Evolutionary conservation across 1,140 invertebrate genomes (phyloP), one percentile per base, ranked within the genome.

Genomic region (Orchestia grillus): DNA sequence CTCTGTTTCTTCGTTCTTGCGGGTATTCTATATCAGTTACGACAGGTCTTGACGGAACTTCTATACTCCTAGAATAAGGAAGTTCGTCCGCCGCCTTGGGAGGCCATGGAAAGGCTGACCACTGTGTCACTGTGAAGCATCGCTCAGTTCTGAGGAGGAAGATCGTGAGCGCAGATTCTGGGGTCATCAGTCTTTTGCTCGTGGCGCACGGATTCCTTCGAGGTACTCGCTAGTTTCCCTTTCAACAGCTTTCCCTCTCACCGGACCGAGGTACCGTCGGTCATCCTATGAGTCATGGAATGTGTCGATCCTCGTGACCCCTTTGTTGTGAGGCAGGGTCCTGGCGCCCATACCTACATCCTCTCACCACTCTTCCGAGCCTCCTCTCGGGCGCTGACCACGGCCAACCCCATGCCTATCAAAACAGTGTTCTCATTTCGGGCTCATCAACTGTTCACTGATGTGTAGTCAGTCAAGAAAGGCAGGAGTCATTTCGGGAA

Each of bases 231-330:
- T 94, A 44, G 92, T 94, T 94, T 94, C 92, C 92, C 92, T 47
- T 94, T 94, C 44, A 44, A 94, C 44, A 44, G 92, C 92, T 94
- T 94, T 94, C 92, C 92, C 92, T 94, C 92, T 94, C 92, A 94
- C 44, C 44, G 92, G 92, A 45, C 92, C 40, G 43, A 42, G 41
- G 41, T 44, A 91, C 88, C 92, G 43, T 44, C 92, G 44, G 92
- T 45, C 92, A 40, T 41, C 36, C 11, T 28, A 45, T 94, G 92
- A 94, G 92, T 94, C 92, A 94, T 94, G 92, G 44, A 47, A 94
- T 94, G 92, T 47, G 92, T 40, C 44, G 92, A 44, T 45, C 92
- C 92, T 36, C 36, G 44, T 94, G 92, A 47, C 92, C 92, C 44
- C 92, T 94, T 94, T 90, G 88, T 90, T 90, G 88, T 44, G 88